Evolutionary conservation across 2,888 invertebrate genomes (phyloP).

Genomic region (Cheilosia soror): DNA sequence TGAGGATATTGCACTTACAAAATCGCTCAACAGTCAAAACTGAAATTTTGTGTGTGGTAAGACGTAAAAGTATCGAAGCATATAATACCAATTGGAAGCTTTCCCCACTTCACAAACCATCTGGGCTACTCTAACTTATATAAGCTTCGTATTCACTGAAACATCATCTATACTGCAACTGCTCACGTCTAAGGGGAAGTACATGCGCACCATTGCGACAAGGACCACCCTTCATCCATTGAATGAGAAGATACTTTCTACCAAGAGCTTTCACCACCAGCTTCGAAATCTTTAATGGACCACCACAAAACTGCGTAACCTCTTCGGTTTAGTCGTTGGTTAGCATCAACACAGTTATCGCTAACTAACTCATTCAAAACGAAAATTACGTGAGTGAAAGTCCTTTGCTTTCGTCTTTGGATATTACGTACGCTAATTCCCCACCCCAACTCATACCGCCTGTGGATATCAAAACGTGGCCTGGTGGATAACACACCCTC

Average conservation of each 20-base stretch:
- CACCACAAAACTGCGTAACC: slow-evolving; percentile 53
- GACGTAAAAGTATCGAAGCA: slow-evolving; percentile 9
- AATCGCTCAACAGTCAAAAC: slow-evolving; percentile 9
- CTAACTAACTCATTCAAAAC: slow-evolving; percentile 51
- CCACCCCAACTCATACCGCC: slow-evolving; percentile 12
- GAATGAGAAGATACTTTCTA: slow-evolving; percentile 30
- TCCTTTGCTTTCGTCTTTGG: slow-evolving; percentile 30
- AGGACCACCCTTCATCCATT: slow-evolving; percentile 7
- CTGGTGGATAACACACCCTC: slow-evolving; percentile 17
- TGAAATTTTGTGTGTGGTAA: not conserved
- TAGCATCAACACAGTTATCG: slow-evolving; percentile 65
- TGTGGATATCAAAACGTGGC: slow-evolving; percentile 47
- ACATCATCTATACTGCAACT: not conserved
- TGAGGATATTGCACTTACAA: slow-evolving; percentile 43
- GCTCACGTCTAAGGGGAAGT: slow-evolving; percentile 2
- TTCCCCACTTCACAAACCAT: not conserved
- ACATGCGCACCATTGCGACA: slow-evolving; percentile 44
- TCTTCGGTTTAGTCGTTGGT: slow-evolving; percentile 65
- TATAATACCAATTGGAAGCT: not conserved
- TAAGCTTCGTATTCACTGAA: slow-evolving; percentile 20
- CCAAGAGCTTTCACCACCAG: slow-evolving; percentile 59
- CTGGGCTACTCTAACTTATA: slow-evolving; percentile 5
- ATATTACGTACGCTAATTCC: slow-evolving; percentile 53
- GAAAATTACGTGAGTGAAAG: slow-evolving; percentile 50
- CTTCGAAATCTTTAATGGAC: slow-evolving; percentile 56